Base-by-base conservation (phyloP, 2,888 invertebrate genomes). In the Mesoligia furuncula region DNA sequence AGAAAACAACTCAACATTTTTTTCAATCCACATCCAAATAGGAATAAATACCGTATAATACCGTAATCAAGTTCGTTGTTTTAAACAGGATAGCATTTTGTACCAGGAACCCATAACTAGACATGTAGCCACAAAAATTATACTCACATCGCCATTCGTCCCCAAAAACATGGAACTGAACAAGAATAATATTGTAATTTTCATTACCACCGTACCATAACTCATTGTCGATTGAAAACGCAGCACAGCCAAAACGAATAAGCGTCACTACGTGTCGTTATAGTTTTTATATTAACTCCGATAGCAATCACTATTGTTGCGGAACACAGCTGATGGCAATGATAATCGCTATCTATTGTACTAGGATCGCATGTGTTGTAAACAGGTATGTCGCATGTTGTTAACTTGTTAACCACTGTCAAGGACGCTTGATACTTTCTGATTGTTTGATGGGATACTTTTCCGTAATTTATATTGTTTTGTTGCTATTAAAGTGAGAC, bases 291-390 rank as follows among this genome's bases (percentile, higher is more conserved):
- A 93, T 78, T 51, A 67, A 51, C 24, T 11, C 4, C 51, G 93
- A 93, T 93, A 91, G n/a, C 54, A 51, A 93, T 93, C 93, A 87
- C 27, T 79, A 85, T 87, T 88, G 89, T 90, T 57, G 36, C 66
- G 45, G 69, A 66, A 84, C 81, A 87, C 76, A 78, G 68, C 77
- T 81, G 87, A 86, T 88, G 80, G 42, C 17, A 77, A 78, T 77
- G 86, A 83, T 77, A 87, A 64, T 75, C 42, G 67, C 51, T 73
- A 85, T 79, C 66, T 72, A 36, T 72, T 77, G 72, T 83, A 87
- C 73, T 45, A 79, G 77, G 81, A 79, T 88, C 54, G 89, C 88
- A 87, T 89, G 88, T 75, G 66, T 39, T 75, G 69, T 84, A 79
- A 89, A 81, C 78, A 85, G 36, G 67, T 73, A 70, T 66, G n/a